These are phyloP conservation scores for Umimayanthus chanpuru DNA, from an alignment of 92 coral and sea anemone species.

Conservation along the genomic window DNA sequence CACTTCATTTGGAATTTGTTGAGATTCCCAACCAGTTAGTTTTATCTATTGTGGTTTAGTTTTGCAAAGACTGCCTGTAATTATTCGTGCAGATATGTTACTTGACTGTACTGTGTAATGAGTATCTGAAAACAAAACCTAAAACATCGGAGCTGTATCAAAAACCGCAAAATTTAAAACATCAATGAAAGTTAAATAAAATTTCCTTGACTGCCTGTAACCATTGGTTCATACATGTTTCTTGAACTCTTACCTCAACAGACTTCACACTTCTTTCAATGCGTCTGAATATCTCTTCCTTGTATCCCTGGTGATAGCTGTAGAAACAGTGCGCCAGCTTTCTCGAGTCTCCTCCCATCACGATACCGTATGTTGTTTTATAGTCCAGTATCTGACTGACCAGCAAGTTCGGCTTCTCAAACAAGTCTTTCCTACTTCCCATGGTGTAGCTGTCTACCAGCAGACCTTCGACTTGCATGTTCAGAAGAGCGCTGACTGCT, in stretches of 20 bases:
- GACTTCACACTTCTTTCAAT: constrained; percentile 12
- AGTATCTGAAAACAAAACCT: too few species aligned
- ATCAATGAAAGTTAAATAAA: too few species aligned
- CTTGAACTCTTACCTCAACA: neutral
- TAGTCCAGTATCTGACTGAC: constrained; percentile 45
- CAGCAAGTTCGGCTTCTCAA: constrained; percentile 40
- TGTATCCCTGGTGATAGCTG: constrained; percentile 35
- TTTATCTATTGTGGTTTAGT: too few species aligned
- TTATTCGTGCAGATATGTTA: too few species aligned
- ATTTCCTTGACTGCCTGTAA: too few species aligned
- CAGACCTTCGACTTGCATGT: constrained; percentile 45
- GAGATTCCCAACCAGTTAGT: too few species aligned
- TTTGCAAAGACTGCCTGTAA: too few species aligned
- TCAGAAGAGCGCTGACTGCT: constrained; percentile 17
- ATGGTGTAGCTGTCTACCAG: constrained; percentile 49
- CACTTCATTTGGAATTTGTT: too few species aligned
- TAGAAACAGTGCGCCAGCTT: constrained; percentile 46
- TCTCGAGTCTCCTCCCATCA: constrained; percentile 48
- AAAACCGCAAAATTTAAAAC: too few species aligned
- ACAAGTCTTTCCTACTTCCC: constrained; percentile 52
- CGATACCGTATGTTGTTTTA: constrained; percentile 51
- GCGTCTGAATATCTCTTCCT: constrained; percentile 9
- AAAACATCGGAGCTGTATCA: too few species aligned
- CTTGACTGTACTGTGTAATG: too few species aligned
- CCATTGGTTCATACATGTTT: neutral